Conservation (phyloP, 2,113 vertebrate genomes). For the Thryonomys swinderianus region DNA sequence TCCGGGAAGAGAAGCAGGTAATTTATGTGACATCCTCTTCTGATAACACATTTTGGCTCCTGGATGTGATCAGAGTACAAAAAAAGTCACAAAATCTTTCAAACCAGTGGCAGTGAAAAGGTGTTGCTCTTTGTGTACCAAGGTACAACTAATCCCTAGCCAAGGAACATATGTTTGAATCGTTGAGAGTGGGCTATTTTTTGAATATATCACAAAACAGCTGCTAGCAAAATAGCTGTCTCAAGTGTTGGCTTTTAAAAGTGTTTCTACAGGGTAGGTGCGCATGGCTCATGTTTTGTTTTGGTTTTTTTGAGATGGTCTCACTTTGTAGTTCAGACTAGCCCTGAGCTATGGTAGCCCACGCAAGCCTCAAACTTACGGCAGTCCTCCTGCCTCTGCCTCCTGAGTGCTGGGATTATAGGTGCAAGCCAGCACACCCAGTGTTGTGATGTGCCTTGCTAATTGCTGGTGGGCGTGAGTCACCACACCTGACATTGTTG, state of each 20-base stretch:
- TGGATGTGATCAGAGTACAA: neutral
- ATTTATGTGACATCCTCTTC: neutral
- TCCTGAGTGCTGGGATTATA: no score
- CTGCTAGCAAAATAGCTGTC: neutral
- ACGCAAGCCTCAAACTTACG: no score
- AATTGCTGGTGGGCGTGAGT: no score
- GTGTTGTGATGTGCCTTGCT: no score
- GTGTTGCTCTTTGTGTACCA: neutral
- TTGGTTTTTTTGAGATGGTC: no score
- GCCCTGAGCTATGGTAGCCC: no score
- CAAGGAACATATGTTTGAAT: neutral
- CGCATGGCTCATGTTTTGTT: neutral
- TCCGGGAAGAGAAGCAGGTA: neutral
- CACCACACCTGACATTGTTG: no score
- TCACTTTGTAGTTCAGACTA: no score
- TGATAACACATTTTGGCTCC: neutral
- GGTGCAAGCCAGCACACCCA: no score
- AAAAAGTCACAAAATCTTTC: neutral
- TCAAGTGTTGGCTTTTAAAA: neutral
- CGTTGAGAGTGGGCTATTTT: neutral
- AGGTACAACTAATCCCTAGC: neutral
- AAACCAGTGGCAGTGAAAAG: neutral
- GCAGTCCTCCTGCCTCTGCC: no score
- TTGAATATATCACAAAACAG: neutral
- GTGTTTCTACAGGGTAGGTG: neutral